These are phyloP conservation scores for Cherax destructor DNA, from an alignment of 1,140 invertebrate species.

Conservation along the genomic window DNA sequence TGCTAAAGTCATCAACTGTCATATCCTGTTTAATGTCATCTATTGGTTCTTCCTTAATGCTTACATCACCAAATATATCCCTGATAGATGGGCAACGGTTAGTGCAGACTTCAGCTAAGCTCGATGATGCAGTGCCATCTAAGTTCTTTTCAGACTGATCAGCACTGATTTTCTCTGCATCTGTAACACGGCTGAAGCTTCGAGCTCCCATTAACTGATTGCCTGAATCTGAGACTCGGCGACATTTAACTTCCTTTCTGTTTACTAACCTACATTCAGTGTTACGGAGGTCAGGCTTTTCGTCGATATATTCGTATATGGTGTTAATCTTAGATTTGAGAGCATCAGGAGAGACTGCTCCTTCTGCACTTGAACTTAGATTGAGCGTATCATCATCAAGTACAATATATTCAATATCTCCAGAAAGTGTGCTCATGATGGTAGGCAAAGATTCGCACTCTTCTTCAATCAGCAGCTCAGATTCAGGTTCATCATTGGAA, in stretches of 20 bases:
- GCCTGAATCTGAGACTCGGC: constrained; percentile 2
- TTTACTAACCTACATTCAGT: background rate
- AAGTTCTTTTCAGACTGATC: background rate
- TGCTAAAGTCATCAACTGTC: constrained; percentile 56
- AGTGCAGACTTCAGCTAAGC: constrained; percentile 49
- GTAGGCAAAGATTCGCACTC: constrained; percentile 52
- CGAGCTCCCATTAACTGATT: background rate
- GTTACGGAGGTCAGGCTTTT: constrained; percentile 24
- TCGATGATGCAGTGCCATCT: constrained; percentile 6
- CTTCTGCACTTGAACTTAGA: background rate
- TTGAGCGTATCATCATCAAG: constrained; percentile 53
- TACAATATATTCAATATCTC: constrained; percentile 54
- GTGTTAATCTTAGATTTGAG: constrained; percentile 37
- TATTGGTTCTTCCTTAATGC: constrained; percentile 56
- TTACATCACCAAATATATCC: constrained; percentile 60
- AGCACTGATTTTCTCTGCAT: background rate
- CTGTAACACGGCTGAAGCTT: background rate
- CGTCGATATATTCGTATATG: constrained; percentile 48
- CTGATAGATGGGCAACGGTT: constrained; percentile 56
- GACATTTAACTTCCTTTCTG: background rate
- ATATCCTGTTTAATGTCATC: constrained; percentile 52
- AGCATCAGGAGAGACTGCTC: constrained; percentile 7
- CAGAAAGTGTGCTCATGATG: constrained; percentile 54
- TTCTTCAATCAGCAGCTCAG: constrained; percentile 37
- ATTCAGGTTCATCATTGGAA: constrained; percentile 32